Conservation (phyloP, 2,113 vertebrate genomes). For the Chamaea fasciata region DNA sequence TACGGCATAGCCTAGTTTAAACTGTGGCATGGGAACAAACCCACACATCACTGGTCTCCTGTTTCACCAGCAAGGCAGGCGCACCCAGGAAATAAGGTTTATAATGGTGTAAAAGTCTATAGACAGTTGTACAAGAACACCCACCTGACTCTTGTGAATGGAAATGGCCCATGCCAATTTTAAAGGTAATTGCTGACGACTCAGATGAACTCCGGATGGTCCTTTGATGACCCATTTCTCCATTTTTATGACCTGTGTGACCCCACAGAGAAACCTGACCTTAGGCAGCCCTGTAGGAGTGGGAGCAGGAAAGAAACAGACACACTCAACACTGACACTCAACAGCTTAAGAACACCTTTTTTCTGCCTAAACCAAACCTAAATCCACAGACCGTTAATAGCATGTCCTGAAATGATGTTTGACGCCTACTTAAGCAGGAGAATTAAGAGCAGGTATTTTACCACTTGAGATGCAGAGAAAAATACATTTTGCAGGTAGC, state of each 20-base stretch:
- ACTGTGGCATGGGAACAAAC: background rate
- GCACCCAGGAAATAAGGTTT: background rate
- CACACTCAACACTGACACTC: background rate
- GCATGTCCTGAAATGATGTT: background rate
- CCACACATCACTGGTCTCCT: background rate
- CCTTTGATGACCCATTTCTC: conserved; percentile 90
- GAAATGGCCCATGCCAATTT: conserved; percentile 97
- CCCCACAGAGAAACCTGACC: conserved; percentile 88
- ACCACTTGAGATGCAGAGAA: background rate
- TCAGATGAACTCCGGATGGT: conserved; percentile 78
- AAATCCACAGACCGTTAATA: background rate
- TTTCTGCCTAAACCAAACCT: background rate
- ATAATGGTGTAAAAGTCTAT: background rate
- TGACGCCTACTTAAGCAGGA: background rate
- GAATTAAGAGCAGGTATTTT: background rate
- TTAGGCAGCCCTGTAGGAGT: conserved; percentile 76
- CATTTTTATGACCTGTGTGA: conserved; percentile 79
- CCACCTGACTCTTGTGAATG: conserved; percentile 97
- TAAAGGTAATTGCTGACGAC: conserved; percentile 89
- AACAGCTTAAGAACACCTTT: background rate
- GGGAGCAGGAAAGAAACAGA: background rate
- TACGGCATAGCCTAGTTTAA: background rate
- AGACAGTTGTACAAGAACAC: background rate
- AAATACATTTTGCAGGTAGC: background rate
- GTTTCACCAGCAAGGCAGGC: background rate